Evolutionary conservation across 2,888 invertebrate species (phyloP), one percentile per base, ranked within the genome.

Genomic region (Horisme vitalbata): DNA sequence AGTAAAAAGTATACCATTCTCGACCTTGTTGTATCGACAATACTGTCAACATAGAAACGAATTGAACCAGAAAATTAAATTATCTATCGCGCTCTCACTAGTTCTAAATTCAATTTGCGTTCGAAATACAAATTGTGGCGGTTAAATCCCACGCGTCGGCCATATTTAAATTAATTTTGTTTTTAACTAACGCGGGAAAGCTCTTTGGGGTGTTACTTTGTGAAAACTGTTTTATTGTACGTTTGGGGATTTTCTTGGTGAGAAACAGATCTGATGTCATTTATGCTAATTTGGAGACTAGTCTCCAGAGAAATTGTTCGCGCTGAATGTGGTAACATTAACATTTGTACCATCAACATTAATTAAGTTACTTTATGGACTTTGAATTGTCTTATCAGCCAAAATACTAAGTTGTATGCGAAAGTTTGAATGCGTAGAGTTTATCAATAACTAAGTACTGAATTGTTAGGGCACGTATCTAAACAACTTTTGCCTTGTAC

Each of bases 31-130:
- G 39, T 38, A 48, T 52, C 46, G 54, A 55, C 52, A 52, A 67
- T 72, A 69, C 60, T 61, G 61, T 59, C 61, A 57, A 52, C 56
- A 46, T 59, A 58, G 48, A 55, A 54, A 66, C 55, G 55, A 53
- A 63, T 70, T 65, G 53, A 58, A 50, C 53, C 57, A 59, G 63
- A 65, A 70, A 64, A 72, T 70, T 66, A 65, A 60, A 68, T 68
- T 72, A 68, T 70, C 63, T 64, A 62, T 66, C 68, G 61, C 65
- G 63, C 65, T 71, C 70, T 69, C 67, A 68, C 72, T 72, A 73
- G 72, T 78, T 77, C 76, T 75, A 78, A 82, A 83, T 81, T 82
- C 73, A 80, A 80, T 81, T 80, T 75, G 72, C 65, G 74, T 79
- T 76, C 70, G 72, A 78, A 81, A 75, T 78, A 79, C 74, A 79